Evolutionary conservation across 2,888 invertebrate species (phyloP).

Genomic region (Bellardia pandia): DNA sequence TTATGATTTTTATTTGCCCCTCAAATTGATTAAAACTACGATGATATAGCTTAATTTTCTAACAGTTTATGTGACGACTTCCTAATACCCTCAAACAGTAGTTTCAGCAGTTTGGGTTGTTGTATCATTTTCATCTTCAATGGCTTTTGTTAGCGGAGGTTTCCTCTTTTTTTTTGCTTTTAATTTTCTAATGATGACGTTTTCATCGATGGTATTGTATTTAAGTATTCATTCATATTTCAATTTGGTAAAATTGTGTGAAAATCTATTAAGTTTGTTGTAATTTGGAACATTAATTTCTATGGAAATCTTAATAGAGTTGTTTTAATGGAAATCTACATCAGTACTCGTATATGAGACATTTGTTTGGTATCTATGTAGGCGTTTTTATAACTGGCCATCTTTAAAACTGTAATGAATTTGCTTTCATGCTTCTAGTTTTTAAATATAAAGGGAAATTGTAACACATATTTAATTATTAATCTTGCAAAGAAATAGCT

Average conservation of each 20-base stretch:
- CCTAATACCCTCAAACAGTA: neutral
- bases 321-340: conserved; percentile 19
- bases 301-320: conserved; percentile 49
- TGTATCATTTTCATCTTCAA: neutral
- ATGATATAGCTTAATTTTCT: conserved; percentile 54
- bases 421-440: neutral
- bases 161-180: neutral
- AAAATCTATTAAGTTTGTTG: conserved; percentile 26
- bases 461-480: no score
- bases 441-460: no score
- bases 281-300: neutral
- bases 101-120: neutral
- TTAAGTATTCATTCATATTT: neutral
- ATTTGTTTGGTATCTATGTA: neutral
- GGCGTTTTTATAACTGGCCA: conserved; percentile 44
- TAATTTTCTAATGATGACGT: neutral
- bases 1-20: conserved; percentile 46
- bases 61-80: conserved; percentile 1
- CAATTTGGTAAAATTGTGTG: conserved; percentile 24
- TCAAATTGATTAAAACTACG: conserved; percentile 24
- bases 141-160: conserved; percentile 8
- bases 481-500: no score
- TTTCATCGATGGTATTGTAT: conserved; percentile 4
- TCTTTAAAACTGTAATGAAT: conserved; percentile 4
- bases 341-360: neutral